Evolutionary conservation across 2,797 vertebrate genomes (phyloP), one percentile per base, ranked within the genome.

Genomic region (Pelodytes ibericus): DNA sequence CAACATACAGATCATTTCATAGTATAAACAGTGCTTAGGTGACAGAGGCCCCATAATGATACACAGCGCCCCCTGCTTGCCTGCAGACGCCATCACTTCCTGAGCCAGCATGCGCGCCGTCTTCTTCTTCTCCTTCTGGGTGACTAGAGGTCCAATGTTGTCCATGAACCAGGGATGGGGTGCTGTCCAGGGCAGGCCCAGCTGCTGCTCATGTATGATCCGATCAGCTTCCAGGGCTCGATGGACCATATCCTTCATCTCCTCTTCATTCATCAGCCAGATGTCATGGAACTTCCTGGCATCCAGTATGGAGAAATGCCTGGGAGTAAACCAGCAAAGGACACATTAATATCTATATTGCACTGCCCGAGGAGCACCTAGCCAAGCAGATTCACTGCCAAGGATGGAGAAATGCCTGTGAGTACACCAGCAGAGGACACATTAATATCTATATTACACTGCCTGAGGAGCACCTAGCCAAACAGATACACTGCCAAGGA

Each of bases 221-320:
- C 68, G 84, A 74, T 96, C 94, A 0, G 88, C 88, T 1, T 87
- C 72, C 2, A 96, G 82, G 25, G 83, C 92, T 62, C 67, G 91
- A 60, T 76, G 33, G 2, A 87, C 86, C 51, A 96, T 85, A 1
- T 51, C 82, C 83, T 93, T 95, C 11, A 92, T 87, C 81, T 98
- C 95, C 0, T 80, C 90, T 61, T 98, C 95, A 0, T 93, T 89
- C 91, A 93, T 93, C 13, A 89, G 80, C 94, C 94, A 95, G 69
- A 97, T 82, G 18, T 94, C 90, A 22, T 84, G 77, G 70, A 93
- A 95, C 51, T 81, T 88, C 74, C 84, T 81, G 0, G 83, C 81
- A 1, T 95, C 86, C 0, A 88, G 60, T 0, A 73, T 18, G 25
- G 88, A 83, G 78, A 91, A 91, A 70, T 92, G 91, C 44, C 96